Evolutionary conservation across 2,888 invertebrate species (phyloP).

Genomic region (Eupsilia transversa): DNA sequence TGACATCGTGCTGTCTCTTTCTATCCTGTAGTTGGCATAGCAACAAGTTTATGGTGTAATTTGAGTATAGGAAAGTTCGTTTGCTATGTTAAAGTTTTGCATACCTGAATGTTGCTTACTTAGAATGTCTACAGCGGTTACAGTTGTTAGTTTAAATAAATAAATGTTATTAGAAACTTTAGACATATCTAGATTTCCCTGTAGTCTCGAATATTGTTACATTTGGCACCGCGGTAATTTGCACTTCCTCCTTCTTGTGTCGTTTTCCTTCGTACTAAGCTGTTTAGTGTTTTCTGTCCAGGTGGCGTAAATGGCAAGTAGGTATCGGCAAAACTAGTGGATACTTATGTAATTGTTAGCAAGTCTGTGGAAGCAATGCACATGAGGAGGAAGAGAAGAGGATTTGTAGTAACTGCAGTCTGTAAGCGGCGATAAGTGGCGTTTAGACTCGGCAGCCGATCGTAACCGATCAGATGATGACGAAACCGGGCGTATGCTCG

Average conservation of each 20-base stretch:
- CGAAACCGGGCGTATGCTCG: too few species aligned
- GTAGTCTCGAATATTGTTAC: slow-evolving; percentile 16
- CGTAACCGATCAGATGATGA: not conserved
- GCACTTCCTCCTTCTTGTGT: not conserved
- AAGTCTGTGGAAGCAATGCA: not conserved
- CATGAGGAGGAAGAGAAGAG: not conserved
- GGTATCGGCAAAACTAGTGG: not conserved
- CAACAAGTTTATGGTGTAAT: slow-evolving; percentile 48
- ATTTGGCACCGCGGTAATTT: slow-evolving; percentile 13
- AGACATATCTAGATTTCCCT: slow-evolving; percentile 44
- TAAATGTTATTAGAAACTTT: slow-evolving; percentile 31
- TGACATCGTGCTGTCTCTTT: slow-evolving; percentile 70
- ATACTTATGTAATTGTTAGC: not conserved
- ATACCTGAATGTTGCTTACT: slow-evolving; percentile 34
- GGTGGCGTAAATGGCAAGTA: not conserved
- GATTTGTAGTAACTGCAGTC: not conserved
- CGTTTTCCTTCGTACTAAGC: not conserved
- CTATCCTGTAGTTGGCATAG: slow-evolving; percentile 51
- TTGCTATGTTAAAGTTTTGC: slow-evolving; percentile 21
- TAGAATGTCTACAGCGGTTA: slow-evolving; percentile 9
- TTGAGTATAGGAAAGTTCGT: slow-evolving; percentile 39
- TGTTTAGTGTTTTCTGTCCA: not conserved
- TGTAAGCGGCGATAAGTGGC: too few species aligned
- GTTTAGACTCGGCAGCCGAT: not conserved
- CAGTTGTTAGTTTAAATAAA: slow-evolving; percentile 15